These are phyloP conservation scores for Smittia sp. DNA, from an alignment of 2,888 invertebrate species.

Conservation along the genomic window DNA sequence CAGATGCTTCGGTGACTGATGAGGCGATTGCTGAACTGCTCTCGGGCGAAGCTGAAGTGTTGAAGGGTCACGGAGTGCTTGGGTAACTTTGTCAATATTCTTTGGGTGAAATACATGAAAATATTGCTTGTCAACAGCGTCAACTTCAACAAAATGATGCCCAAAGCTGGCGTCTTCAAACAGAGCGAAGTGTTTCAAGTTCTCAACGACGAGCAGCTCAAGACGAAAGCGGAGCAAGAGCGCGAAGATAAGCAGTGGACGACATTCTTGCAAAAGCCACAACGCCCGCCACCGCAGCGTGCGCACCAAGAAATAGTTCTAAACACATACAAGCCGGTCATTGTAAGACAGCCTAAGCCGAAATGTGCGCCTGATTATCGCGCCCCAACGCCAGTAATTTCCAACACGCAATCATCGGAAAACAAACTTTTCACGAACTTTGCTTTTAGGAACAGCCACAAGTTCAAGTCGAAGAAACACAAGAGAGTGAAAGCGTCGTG, in stretches of 20 bases:
- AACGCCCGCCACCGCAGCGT: conserved; percentile 61
- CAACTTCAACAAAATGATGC: conserved; percentile 68
- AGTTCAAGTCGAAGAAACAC: conserved; percentile 30
- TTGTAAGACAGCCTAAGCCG: conserved; percentile 57
- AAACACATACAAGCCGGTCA: conserved; percentile 58
- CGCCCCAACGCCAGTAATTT: conserved; percentile 42
- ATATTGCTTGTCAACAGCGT: conserved; percentile 54
- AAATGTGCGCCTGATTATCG: conserved; percentile 45
- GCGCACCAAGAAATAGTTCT: conserved; percentile 46
- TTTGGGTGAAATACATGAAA: background rate
- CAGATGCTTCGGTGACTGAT: conserved; percentile 55
- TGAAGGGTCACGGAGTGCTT: conserved; percentile 66
- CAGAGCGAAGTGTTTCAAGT: conserved; percentile 67
- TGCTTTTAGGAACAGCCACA: conserved; percentile 24
- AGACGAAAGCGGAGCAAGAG: conserved; percentile 56
- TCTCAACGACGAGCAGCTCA: conserved; percentile 59
- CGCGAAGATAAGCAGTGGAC: conserved; percentile 63
- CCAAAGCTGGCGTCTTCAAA: conserved; percentile 62
- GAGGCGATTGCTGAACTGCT: conserved; percentile 67
- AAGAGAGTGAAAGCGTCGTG: conserved; percentile 42
- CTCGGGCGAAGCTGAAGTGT: conserved; percentile 66
- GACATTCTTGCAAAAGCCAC: conserved; percentile 73
- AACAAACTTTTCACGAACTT: background rate
- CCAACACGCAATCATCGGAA: conserved; percentile 42
- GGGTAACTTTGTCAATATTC: conserved; percentile 54